Conservation (phyloP, 2,113 vertebrate species). For the Gallinago paraguaiae region DNA sequence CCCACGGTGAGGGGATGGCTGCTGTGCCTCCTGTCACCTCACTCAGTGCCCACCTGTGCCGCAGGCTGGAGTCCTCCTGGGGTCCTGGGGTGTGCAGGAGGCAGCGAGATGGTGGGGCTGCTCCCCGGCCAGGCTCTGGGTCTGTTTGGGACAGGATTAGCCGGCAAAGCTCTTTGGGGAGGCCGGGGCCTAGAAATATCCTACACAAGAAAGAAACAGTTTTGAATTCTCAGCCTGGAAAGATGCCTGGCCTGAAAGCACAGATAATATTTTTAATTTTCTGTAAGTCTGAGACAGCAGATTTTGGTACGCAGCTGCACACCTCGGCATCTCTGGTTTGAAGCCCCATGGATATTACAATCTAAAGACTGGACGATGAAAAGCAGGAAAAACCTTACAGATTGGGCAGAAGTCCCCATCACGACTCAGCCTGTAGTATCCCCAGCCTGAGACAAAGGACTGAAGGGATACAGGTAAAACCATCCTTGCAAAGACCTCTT, state of each 20-base stretch:
- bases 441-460: background rate
- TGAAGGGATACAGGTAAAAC: background rate
- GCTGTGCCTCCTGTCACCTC: background rate
- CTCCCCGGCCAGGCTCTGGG: slow-evolving; percentile 1
- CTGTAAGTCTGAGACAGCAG: background rate
- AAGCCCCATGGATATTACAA: background rate
- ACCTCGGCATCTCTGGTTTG: background rate
- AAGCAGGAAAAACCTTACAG: background rate
- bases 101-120: background rate
- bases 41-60: background rate
- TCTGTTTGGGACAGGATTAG: slow-evolving; percentile 65
- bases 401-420: background rate
- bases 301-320: background rate
- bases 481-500: background rate
- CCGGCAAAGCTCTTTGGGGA: slow-evolving; percentile 78
- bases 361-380: background rate
- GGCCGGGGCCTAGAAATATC: slow-evolving; percentile 70
- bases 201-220: slow-evolving; percentile 19
- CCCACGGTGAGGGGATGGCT: accelerated
- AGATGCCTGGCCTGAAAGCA: background rate
- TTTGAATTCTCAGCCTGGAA: background rate
- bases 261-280: background rate
- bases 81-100: background rate
- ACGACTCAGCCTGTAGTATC: background rate
- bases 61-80: background rate